A percentile compares a stretch with the other conserved stretches of the same genome.
Evolutionary conservation across 2,113 vertebrate genomes (phyloP).

Genomic region (Carlito syrichta): DNA sequence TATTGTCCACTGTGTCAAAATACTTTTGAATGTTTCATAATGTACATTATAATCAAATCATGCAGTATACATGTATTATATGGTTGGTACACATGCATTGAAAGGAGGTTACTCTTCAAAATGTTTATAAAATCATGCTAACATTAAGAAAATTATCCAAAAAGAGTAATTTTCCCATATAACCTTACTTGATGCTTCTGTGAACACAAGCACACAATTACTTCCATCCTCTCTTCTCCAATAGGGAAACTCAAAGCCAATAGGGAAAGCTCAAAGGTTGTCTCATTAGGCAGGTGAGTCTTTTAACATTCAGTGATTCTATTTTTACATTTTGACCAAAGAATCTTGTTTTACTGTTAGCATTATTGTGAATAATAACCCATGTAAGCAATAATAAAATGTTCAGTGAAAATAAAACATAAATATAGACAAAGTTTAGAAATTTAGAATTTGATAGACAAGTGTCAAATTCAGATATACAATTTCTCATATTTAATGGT

Average conservation of each 20-base stretch:
- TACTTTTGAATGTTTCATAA: not conserved
- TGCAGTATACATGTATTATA: not conserved
- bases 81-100: not conserved
- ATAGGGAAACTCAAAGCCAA: not conserved
- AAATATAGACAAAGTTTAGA: not conserved
- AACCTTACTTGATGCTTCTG: not conserved
- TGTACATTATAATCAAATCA: not conserved
- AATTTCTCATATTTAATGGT: not conserved
- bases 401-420: not conserved
- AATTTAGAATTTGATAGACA: too few species aligned
- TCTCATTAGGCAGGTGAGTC: not conserved
- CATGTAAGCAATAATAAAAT: not conserved
- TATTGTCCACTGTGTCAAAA: not conserved
- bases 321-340: not conserved
- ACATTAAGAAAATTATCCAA: not conserved
- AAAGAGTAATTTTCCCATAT: not conserved
- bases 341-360: not conserved
- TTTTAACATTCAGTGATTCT: not conserved
- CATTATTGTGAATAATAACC: not conserved
- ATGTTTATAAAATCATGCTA: not conserved
- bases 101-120: not conserved
- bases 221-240: not conserved
- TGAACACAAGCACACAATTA: not conserved
- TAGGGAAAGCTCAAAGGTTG: not conserved
- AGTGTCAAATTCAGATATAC: not conserved